A percentile compares a stretch with the other conserved stretches of the same genome.
phyloP scores from a whole-genome alignment of 37 sponge, comb jelly and placozoan genomes.

The Axinella damicornis region DNA sequence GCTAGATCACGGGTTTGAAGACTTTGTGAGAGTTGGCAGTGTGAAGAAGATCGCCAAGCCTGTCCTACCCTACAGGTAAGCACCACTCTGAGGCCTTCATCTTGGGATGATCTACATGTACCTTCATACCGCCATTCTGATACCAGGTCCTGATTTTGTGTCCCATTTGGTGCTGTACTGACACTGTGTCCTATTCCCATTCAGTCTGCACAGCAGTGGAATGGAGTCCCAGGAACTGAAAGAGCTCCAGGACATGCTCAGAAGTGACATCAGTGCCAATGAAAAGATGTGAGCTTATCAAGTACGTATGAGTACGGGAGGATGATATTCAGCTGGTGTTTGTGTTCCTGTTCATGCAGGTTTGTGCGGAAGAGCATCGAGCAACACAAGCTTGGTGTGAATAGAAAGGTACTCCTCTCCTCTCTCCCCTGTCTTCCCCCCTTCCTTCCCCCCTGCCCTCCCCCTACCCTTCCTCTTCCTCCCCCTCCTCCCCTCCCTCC shows the following conservation, averaged over 20 bases:
- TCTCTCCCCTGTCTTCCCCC: not conserved
- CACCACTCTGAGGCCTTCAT: too few relatives aligned
- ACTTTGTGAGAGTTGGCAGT: slow-evolving; percentile 60
- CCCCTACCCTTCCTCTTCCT: not conserved
- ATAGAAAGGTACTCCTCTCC: slow-evolving; percentile 30
- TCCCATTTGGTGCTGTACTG: too few relatives aligned
- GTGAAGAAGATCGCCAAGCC: slow-evolving; percentile 61
- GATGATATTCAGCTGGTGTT: too few relatives aligned
- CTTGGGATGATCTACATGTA: not conserved
- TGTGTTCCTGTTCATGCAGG: slow-evolving; percentile 22
- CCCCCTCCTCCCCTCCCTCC: slow-evolving; percentile 2
- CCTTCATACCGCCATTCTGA: not conserved
- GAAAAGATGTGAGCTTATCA: slow-evolving; percentile 40
- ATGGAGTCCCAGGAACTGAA: slow-evolving; percentile 24
- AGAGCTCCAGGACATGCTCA: slow-evolving; percentile 50
- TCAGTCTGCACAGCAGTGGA: slow-evolving; percentile 25
- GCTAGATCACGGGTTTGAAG: slow-evolving; percentile 11
- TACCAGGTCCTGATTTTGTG: not conserved
- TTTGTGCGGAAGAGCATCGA: slow-evolving; percentile 37
- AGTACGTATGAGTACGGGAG: not conserved
- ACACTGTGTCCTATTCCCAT: too few relatives aligned
- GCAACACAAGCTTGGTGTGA: slow-evolving; percentile 31
- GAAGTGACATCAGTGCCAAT: not conserved
- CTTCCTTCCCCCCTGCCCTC: not conserved
- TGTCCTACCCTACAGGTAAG: slow-evolving; percentile 50